phyloP scores from a whole-genome alignment of 1,140 invertebrate genomes.

The Wiebesia pumilae region DNA sequence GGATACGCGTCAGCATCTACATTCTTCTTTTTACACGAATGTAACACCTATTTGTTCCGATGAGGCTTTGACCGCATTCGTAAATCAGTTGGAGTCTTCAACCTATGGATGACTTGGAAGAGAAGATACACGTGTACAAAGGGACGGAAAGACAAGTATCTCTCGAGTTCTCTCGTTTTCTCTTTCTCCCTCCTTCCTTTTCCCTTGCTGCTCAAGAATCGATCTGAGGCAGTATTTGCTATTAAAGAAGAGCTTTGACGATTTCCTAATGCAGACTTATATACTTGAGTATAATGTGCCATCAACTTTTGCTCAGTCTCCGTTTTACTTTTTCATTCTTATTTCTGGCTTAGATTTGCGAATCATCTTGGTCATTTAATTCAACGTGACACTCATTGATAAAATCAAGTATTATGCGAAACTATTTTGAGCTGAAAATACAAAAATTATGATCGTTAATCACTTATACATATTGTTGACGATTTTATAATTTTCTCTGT shows the following conservation, averaged over 20 bases:
- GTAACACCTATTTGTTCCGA: conserved; percentile 5
- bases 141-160: conserved; percentile 46
- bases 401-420: not conserved
- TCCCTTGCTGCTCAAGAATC: conserved; percentile 13
- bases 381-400: not conserved
- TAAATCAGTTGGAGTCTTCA: conserved; percentile 38
- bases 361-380: not conserved
- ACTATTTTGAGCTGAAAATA: not conserved
- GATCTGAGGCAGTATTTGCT: not conserved
- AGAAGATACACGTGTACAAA: conserved; percentile 5
- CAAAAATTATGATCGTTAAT: not conserved
- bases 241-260: conserved; percentile 38
- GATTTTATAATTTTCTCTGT: too few species aligned
- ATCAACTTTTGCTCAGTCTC: conserved; percentile 12
- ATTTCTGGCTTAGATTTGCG: not conserved
- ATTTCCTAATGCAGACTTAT: conserved; percentile 20
- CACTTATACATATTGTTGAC: too few species aligned
- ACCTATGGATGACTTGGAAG: not conserved
- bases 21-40: not conserved
- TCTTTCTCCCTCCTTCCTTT: not conserved
- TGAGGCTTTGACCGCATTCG: conserved; percentile 55
- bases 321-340: not conserved
- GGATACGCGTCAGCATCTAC: not conserved
- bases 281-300: not conserved
- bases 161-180: conserved; percentile 25